Conservation (phyloP, 2,888 invertebrate genomes). For the Himalopsyche tibetana region DNA sequence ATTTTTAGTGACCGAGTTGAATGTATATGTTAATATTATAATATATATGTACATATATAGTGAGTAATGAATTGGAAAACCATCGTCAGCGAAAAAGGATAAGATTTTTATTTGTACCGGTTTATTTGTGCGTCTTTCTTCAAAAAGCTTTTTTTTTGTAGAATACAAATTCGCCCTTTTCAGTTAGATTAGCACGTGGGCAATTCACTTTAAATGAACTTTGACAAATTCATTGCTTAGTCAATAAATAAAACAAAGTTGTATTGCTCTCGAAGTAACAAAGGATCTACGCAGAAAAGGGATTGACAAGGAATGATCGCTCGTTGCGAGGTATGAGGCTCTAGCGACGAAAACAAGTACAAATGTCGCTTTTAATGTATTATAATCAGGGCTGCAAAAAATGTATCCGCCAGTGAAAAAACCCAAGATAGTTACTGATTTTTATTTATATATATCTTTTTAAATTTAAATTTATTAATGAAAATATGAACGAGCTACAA, state of each 20-base stretch:
- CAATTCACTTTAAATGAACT: conserved; percentile 19
- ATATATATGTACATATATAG: no score
- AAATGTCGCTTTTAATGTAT: conserved; percentile 12
- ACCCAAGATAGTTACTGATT: no score
- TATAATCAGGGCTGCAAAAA: background rate
- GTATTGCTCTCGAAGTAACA: background rate
- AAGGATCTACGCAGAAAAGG: background rate
- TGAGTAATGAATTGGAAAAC: no score
- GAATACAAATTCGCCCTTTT: background rate
- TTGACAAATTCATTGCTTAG: conserved; percentile 22
- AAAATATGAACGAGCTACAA: no score
- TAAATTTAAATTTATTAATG: no score
- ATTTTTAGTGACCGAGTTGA: no score
- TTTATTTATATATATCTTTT: no score
- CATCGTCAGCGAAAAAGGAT: no score
- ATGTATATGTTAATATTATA: no score
- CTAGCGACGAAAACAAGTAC: background rate
- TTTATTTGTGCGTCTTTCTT: no score
- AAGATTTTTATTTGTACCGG: no score
- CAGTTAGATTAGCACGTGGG: conserved; percentile 6
- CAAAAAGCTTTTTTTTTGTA: background rate
- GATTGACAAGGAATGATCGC: background rate
- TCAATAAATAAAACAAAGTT: conserved; percentile 16
- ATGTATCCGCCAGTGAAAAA: no score
- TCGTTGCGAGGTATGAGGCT: background rate